Base-by-base conservation (phyloP, 2,888 invertebrate genomes). In the Tineola bisselliella region DNA sequence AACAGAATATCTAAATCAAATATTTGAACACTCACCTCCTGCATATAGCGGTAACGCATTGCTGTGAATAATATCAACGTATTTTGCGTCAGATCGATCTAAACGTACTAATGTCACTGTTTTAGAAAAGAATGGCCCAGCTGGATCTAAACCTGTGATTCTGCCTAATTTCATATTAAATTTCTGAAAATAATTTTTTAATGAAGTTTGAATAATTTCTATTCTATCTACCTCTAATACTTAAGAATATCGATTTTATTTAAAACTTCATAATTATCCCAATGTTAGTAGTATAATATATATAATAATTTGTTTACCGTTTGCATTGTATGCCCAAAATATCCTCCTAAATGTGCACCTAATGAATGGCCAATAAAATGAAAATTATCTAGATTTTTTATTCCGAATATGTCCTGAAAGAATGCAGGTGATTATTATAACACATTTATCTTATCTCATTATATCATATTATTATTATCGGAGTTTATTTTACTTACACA, bases 61-160 rank as follows among this genome's bases (percentile, higher is more conserved):
- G 4, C 95, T 95, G 75, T 98, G 97, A 65, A 97, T 92, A 15
- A 95, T 90, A 70, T 97, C 97, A 0, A 98, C 97, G 73, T 93
- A 97, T 63, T 90, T 87, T 0, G 97, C 98, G 71, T 97, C 97
- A 0, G 92, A 90, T 3, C 92, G 90, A 74, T 97, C 97, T 57
- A 98, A 84, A 0, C 97, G 91, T 0, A 97, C 95, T 62, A 93
- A 87, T 0, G 92, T 89, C 44, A 92, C 91, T 0, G 94, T 93
- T 69, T 94, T 91, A 63, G 92, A 91, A 81, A 97, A 98, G 73
- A 95, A 93, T 0, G 97, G 98, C 64, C 95, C 95, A 0, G 98
- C 97, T 0, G 98, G 97, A 81, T 98, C 98, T 68, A 98, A 73
- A 0, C 95, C 96, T 0, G 94, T 92, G 61, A 97, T 96, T 60